Conservation (phyloP, 2,113 vertebrate genomes). For the Heliornis fulica region DNA sequence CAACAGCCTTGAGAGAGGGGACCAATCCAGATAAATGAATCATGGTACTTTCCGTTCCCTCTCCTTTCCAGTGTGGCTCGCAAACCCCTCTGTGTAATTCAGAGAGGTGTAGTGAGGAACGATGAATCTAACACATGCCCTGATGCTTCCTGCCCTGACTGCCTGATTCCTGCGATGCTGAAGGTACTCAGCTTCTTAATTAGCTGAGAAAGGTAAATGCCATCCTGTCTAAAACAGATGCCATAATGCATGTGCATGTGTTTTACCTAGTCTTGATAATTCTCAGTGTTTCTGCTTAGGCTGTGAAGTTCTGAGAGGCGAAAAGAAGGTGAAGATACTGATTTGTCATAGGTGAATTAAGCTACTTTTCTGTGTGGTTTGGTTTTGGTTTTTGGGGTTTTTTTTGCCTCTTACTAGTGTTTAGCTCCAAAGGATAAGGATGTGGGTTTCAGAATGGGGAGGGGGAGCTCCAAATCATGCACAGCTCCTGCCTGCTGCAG, state of each 20-base stretch:
- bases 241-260: not conserved
- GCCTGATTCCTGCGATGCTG: not conserved
- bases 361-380: no score
- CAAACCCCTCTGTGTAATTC: not conserved
- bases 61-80: not conserved
- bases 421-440: not conserved
- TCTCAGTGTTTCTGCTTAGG: not conserved
- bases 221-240: not conserved
- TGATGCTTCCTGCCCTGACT: not conserved
- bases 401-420: not conserved
- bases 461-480: not conserved
- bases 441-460: not conserved
- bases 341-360: not conserved
- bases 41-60: not conserved
- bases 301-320: not conserved
- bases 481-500: not conserved
- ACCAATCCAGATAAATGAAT: not conserved
- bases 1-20: not conserved
- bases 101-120: not conserved
- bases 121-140: not conserved
- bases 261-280: constrained; percentile 1
- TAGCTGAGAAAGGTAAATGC: not conserved
- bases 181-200: not conserved
- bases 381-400: no score
- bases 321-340: not conserved